These are phyloP conservation scores for cat (Felis catus) DNA, from an alignment of 2,113 vertebrate genomes.

Conservation along the genomic window DNA sequence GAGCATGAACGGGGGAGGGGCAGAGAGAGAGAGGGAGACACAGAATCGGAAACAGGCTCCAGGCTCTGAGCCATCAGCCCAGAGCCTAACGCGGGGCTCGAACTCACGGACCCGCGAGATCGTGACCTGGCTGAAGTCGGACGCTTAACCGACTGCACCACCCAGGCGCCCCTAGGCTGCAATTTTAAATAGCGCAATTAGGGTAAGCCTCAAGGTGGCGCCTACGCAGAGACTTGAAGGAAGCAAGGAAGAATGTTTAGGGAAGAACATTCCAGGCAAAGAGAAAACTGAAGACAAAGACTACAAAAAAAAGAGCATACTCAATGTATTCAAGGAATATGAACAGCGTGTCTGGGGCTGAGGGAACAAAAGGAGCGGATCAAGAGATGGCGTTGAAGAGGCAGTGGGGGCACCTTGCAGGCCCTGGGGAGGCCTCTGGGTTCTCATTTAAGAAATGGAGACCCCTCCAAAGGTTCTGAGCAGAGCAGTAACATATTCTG, in stretches of 20 bases:
- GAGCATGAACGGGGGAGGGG: no score
- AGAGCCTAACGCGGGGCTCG: no score
- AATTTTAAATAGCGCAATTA: not conserved
- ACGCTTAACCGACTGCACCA: no score
- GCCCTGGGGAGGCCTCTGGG: not conserved
- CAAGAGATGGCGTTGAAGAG: not conserved
- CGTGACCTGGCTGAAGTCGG: no score
- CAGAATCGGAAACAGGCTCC: no score
- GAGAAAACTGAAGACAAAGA: not conserved
- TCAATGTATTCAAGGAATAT: not conserved
- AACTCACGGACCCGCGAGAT: no score
- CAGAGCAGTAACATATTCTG: not conserved
- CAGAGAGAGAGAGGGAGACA: no score
- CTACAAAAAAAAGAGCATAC: not conserved
- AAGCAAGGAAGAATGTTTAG: not conserved
- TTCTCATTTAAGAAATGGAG: not conserved
- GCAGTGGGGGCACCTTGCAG: not conserved
- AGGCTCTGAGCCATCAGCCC: no score
- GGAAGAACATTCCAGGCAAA: not conserved
- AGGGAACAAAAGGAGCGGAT: not conserved
- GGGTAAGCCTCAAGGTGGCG: not conserved
- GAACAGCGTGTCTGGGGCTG: no score
- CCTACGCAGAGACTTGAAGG: not conserved
- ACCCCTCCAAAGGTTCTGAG: not conserved
- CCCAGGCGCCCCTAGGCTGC: no score